These are phyloP conservation scores for Solea solea DNA, from an alignment of 2,113 vertebrate genomes.

Conservation along the genomic window DNA sequence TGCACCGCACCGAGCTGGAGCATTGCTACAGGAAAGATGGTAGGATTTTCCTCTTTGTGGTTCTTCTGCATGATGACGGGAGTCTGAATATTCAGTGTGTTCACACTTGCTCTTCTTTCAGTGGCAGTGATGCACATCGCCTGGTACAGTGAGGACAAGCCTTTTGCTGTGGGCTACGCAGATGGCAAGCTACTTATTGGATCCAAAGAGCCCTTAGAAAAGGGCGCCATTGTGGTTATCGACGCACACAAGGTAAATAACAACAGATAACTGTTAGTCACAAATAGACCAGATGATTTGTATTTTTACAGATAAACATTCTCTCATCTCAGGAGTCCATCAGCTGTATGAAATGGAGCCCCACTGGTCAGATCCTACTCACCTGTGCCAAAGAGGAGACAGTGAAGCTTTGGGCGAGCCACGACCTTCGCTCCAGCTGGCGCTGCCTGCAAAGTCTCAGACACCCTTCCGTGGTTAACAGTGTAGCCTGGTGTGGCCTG, in stretches of 20 bases:
- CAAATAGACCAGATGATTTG: neutral
- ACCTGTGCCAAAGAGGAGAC: conserved; percentile 96
- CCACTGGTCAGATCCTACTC: conserved; percentile 88
- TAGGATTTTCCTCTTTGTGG: conserved; percentile 49
- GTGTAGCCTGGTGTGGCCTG: conserved; percentile 89
- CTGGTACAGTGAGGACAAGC: conserved; percentile 95
- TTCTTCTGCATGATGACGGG: neutral
- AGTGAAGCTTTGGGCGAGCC: conserved; percentile 90
- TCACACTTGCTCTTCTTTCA: conserved; percentile 45
- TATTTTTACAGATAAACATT: neutral
- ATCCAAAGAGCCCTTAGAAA: conserved; percentile 89
- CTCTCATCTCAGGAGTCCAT: conserved; percentile 85
- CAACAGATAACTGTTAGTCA: neutral
- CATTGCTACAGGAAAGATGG: conserved; percentile 97
- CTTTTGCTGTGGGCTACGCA: conserved; percentile 94
- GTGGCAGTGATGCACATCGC: conserved; percentile 94
- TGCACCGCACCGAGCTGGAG: conserved; percentile 90
- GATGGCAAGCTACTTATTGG: conserved; percentile 95
- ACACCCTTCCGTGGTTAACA: conserved; percentile 88
- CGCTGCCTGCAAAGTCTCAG: conserved; percentile 85
- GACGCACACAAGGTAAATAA: conserved; percentile 93
- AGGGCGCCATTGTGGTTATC: conserved; percentile 89
- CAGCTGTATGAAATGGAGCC: conserved; percentile 92
- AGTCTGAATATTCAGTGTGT: neutral
- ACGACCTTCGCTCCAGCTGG: conserved; percentile 81